Base-by-base conservation (phyloP, 2,797 vertebrate species). In the Tamandua tetradactyla region DNA sequence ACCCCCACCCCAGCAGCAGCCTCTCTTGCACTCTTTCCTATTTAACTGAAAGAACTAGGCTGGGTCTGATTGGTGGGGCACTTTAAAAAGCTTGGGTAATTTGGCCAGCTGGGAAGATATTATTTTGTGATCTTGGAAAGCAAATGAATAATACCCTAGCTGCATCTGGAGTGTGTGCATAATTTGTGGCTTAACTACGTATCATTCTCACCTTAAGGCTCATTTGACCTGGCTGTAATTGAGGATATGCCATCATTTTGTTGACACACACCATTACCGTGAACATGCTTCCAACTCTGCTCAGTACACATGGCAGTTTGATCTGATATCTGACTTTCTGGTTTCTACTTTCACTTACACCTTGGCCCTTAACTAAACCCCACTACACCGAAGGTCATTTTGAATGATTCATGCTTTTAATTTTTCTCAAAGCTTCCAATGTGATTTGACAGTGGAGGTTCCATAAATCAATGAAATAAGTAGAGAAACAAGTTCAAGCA, bases 381-480 rank as follows among this genome's bases (percentile, higher is more conserved):
- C 4, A 52, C n/a, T n/a, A 18, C 7, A 32, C 7, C 0, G 0
- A 42, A 72, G 7, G 57, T 66, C 47, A 37, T 87, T 91, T 87
- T 90, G 44, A 94, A 44, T 75, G 25, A 92, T 93, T 83, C 47
- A 90, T 68, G 49, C 35, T 81, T 95, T 94, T 91, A 85, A 74
- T 87, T 82, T 84, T 71, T 79, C 37, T 57, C 37, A 71, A 71
- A 94, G 55, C 59, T 84, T 79, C 18, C 42, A 82, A 18, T 59
- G 47, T 42, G 22, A 66, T 94, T 83, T 93, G 55, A 89, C n/a
- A 91, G 37, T 62, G 80, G 80, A 69, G 85, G 44, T 80, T 87
- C 49, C 12, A 69, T 85, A 92, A 97, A 93, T 84, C 78, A 95
- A 42, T 66, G 47, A 93, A 93, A 49, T 79, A 95, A 44, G n/a